phyloP scores from a whole-genome alignment of 1,140 invertebrate genomes.

The Delia radicum region DNA sequence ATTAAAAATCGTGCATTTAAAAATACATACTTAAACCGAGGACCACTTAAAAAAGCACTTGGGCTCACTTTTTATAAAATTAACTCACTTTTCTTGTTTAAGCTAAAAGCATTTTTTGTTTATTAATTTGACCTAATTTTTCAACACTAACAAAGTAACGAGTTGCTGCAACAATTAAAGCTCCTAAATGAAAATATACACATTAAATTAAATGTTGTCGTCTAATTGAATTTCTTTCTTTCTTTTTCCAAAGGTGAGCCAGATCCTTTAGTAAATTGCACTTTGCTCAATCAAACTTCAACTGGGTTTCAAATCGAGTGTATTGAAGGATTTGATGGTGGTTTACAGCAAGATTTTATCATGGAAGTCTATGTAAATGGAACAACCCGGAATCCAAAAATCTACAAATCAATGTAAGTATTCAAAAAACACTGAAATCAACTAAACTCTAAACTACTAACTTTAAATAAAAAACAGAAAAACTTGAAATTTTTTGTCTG shows the following conservation, averaged over 20 bases:
- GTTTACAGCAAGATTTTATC: constrained; percentile 69
- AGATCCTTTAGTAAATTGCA: constrained; percentile 76
- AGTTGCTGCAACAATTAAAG: no score
- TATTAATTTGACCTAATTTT: no score
- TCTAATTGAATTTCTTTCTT: neutral
- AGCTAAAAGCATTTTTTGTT: no score
- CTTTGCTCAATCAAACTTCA: constrained; percentile 73
- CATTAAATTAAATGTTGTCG: no score
- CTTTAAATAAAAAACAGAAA: neutral
- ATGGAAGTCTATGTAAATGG: constrained; percentile 63
- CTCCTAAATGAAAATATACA: no score
- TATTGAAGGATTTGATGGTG: constrained; percentile 77
- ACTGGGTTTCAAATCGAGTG: constrained; percentile 76
- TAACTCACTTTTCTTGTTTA: no score
- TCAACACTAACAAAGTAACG: no score
- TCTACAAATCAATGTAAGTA: constrained; percentile 55
- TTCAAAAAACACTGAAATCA: neutral
- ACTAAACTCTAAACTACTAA: neutral
- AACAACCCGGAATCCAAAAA: constrained; percentile 50
- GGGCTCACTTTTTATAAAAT: no score
- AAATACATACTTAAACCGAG: no score
- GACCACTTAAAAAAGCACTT: no score
- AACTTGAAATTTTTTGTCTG: constrained; percentile 3
- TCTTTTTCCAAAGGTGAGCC: constrained; percentile 65
- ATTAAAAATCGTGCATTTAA: no score